A percentile compares a stretch with the other conserved stretches of the same genome.
Conservation (phyloP, 2,888 invertebrate genomes). For the Brachyptera risi region DNA sequence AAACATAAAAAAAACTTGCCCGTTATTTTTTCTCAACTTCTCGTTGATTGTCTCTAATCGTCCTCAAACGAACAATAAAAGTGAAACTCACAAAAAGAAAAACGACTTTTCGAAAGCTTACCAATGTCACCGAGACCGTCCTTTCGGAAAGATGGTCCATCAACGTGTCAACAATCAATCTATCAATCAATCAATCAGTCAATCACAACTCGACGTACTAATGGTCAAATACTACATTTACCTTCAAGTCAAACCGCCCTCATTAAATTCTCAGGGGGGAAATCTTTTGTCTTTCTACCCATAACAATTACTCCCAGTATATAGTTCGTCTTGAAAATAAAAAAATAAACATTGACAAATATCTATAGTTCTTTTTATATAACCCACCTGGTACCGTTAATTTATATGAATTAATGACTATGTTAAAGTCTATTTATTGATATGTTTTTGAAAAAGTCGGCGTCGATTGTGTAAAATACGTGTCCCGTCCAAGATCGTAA, state of each 20-base stretch:
- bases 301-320: too few species aligned
- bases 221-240: constrained; percentile 14
- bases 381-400: too few species aligned
- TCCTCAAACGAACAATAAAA: not conserved
- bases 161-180: constrained; percentile 20
- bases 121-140: not conserved
- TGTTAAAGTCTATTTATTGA: constrained; percentile 15
- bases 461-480: constrained; percentile 3
- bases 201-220: constrained; percentile 14
- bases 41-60: constrained; percentile 9
- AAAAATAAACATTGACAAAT: too few species aligned
- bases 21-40: not conserved
- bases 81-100: not conserved
- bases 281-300: too few species aligned
- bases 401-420: constrained; percentile 14
- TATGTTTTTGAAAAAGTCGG: not conserved
- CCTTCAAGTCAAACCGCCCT: constrained; percentile 6
- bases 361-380: too few species aligned
- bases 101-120: too few species aligned
- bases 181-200: constrained; percentile 14
- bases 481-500: constrained; percentile 3
- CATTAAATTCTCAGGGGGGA: constrained; percentile 8
- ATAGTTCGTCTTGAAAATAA: too few species aligned
- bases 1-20: not conserved
- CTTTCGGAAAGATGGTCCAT: not conserved